Evolutionary conservation across 2,888 invertebrate genomes (phyloP).

Genomic region (Crocallis elinguaria): DNA sequence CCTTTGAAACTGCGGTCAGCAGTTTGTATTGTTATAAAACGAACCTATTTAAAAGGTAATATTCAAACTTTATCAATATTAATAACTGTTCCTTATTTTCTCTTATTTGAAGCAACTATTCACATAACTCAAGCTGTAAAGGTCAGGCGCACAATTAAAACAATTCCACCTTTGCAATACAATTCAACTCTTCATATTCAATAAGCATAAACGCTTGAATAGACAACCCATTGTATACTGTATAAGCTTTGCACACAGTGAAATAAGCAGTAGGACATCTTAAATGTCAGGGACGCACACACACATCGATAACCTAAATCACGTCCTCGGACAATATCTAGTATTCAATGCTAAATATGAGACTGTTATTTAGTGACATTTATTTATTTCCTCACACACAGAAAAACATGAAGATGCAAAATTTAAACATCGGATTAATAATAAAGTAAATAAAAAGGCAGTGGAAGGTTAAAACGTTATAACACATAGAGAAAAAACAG

Average conservation of each 20-base stretch:
- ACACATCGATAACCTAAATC: constrained; percentile 1
- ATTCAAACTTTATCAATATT: no score
- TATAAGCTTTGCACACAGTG: constrained; percentile 14
- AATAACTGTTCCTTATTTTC: background rate
- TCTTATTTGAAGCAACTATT: constrained; percentile 15
- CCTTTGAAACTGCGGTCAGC: no score
- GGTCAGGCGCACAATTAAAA: constrained; percentile 25
- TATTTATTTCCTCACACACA: no score
- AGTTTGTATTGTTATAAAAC: no score
- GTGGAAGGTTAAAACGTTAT: no score
- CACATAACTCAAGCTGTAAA: constrained; percentile 18
- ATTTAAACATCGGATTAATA: no score
- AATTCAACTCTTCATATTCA: constrained; percentile 28
- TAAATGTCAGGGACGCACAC: background rate
- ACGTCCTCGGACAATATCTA: background rate
- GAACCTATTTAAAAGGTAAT: no score
- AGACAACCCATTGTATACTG: constrained; percentile 25
- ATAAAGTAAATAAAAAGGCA: no score
- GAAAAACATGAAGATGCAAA: no score
- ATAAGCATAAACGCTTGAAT: constrained; percentile 27
- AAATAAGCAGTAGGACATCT: constrained; percentile 1
- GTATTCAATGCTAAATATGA: background rate
- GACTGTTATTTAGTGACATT: background rate
- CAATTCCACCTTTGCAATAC: constrained; percentile 25
- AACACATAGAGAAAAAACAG: no score